phyloP scores from a whole-genome alignment of 2,797 vertebrate species.

The Lophotriccus pileatus region DNA sequence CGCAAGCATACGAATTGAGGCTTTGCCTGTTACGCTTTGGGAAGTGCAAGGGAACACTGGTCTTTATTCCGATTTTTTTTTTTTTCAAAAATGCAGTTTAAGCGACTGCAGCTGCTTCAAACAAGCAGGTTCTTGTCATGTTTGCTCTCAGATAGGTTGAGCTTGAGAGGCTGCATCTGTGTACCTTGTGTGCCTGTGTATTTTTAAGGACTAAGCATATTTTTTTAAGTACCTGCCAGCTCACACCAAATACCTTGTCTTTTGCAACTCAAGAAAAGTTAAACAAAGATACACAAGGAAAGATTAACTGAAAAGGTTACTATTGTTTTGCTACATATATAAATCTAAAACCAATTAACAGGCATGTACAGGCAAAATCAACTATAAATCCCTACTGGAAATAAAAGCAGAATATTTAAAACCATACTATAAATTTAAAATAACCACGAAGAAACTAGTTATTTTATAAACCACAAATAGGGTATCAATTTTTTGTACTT shows the following conservation, averaged over 20 bases:
- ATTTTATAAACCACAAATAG: neutral
- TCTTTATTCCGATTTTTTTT: neutral
- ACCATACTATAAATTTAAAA: neutral
- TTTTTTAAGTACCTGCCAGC: conserved; percentile 1
- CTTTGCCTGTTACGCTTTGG: neutral
- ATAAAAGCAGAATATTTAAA: neutral
- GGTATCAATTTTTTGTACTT: neutral
- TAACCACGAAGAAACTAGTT: neutral
- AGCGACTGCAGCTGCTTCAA: neutral
- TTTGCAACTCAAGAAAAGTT: neutral
- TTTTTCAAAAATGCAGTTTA: neutral
- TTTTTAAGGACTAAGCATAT: conserved; percentile 5
- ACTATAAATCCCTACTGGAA: neutral
- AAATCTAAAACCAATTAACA: conserved; percentile 17
- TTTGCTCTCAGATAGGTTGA: neutral
- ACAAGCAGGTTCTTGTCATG: conserved; percentile 40
- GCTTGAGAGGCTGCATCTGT: neutral
- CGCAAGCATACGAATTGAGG: neutral
- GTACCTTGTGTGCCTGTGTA: neutral
- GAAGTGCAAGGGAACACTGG: neutral
- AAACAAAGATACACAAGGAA: neutral
- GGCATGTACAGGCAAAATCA: neutral
- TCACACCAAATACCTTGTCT: conserved; percentile 11
- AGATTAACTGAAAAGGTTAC: conserved; percentile 6
- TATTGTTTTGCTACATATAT: neutral